Conservation (phyloP, 2,797 vertebrate genomes). For the Sus cebifrons region DNA sequence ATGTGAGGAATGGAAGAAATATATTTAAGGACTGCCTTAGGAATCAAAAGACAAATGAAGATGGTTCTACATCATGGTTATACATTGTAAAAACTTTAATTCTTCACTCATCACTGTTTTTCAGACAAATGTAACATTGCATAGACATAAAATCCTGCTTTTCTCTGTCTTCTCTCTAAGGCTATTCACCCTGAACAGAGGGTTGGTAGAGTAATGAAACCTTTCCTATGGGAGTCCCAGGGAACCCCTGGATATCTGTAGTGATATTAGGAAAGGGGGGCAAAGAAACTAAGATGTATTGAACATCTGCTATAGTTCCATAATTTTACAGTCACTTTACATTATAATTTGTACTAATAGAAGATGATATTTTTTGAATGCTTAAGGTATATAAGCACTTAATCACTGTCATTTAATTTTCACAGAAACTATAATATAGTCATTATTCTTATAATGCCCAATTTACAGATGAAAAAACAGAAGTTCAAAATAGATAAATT, state of each 20-base stretch:
- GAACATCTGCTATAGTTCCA: background rate
- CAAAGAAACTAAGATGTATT: background rate
- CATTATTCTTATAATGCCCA: background rate
- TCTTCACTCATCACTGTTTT: background rate
- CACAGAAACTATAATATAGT: background rate
- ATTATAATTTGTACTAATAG: background rate
- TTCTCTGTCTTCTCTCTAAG: background rate
- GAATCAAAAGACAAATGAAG: background rate
- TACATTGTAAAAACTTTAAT: background rate
- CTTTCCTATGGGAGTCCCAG: background rate
- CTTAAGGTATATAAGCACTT: background rate
- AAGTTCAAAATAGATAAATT: background rate
- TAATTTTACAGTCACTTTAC: background rate
- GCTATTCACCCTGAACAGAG: background rate
- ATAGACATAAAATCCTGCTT: background rate
- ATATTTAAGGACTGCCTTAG: background rate
- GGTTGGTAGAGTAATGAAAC: background rate
- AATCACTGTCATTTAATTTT: background rate
- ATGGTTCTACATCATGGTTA: background rate
- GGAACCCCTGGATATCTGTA: background rate
- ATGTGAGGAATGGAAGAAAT: background rate
- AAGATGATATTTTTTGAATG: background rate
- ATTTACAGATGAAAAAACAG: background rate
- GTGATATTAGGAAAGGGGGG: background rate
- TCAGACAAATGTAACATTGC: background rate